phyloP scores from a whole-genome alignment of 2,113 vertebrate species.

The Boulengeromyrus knoepffleri region DNA sequence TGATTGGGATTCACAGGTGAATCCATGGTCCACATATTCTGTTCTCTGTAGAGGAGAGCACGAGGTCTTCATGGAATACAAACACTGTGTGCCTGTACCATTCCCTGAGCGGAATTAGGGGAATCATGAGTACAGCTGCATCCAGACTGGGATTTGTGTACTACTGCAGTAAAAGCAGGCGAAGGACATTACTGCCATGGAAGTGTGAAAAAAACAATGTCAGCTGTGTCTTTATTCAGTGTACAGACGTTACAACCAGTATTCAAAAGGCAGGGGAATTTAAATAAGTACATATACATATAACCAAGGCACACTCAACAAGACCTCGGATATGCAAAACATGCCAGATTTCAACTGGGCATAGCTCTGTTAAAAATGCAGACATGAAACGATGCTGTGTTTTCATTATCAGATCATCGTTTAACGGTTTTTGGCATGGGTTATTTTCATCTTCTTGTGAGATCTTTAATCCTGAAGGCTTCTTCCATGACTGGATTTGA shows the following conservation, averaged over 20 bases:
- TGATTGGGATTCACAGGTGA: neutral
- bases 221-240: conserved; percentile 33
- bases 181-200: neutral
- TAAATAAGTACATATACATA: neutral
- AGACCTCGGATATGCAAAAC: neutral
- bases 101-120: neutral
- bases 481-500: neutral
- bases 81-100: neutral
- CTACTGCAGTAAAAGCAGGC: neutral
- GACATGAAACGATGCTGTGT: neutral
- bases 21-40: neutral
- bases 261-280: conserved; percentile 25
- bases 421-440: neutral
- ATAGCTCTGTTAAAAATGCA: neutral
- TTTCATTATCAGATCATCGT: neutral
- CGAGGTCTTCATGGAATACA: neutral
- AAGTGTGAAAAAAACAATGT: neutral
- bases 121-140: neutral
- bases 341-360: neutral
- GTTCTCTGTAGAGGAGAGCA: neutral
- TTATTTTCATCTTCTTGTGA: neutral
- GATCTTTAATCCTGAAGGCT: neutral
- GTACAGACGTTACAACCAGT: conserved; percentile 23
- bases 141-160: neutral
- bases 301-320: neutral